Evolutionary conservation across 2,113 vertebrate genomes (phyloP), one percentile per base, ranked within the genome.

Genomic region (Eleginops maclovinus): DNA sequence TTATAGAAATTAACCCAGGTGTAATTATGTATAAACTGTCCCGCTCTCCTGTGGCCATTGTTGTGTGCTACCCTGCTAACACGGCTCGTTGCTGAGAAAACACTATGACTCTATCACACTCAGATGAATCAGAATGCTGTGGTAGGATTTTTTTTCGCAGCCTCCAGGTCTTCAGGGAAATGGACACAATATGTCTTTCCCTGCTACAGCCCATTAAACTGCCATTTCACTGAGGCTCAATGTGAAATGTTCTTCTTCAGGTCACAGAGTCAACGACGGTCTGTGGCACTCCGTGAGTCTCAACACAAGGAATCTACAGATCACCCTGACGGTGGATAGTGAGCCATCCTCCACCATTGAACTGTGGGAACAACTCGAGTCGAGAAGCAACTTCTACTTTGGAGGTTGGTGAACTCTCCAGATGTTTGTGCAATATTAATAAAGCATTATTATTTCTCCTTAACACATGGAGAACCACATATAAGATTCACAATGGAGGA

Each of bases 221-320:
- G 50, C 54, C 26, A 56, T 46, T 46, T 22, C 12, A 24, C 6
- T 4, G 24, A 22, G 16, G 3, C 47, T 36, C 22, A 53, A 73
- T 11, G 28, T 77, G 50, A 53, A 44, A 8, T 4, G 7, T 86
- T 17, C 62, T 19, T 69, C 87, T 81, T 58, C 76, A 99, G 98
- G 96, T 79, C 94, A 92, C 67, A 87, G 72, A 68, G 94, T 99
- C 72, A 96, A 95, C 0, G 97, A 99, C 3, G 98, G 98, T 1
- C 89, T 98, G 68, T 99, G 98, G 98, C 98, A 99, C 91, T 93
- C 95, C 0, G 95, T 98, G 61, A 95, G 91, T 83, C 94, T 99
- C 72, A 95, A 92, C 3, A 92, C 95, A n/a, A 94, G 95, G 79
- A 94, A 94, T 66, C 95, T 95, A 24, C 96, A 95, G 61, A 93